phyloP scores from a whole-genome alignment of 2,113 vertebrate genomes.

The Vidua chalybeata region DNA sequence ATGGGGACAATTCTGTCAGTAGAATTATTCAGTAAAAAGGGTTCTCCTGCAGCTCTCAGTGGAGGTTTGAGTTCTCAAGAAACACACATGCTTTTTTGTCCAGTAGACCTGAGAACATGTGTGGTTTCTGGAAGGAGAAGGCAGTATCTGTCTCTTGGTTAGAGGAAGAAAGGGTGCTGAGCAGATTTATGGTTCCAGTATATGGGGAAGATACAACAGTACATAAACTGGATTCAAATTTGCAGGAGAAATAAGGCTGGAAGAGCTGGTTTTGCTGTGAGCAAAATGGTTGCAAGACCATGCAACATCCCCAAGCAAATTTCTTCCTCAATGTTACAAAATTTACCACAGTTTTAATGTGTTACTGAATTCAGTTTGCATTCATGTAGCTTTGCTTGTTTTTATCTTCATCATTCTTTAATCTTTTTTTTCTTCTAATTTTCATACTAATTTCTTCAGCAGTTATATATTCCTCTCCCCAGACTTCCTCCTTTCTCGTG shows the following conservation, averaged over 20 bases:
- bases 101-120: background rate
- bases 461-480: background rate
- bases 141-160: background rate
- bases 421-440: background rate
- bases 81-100: background rate
- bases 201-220: background rate
- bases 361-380: background rate
- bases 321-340: background rate
- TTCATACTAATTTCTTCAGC: background rate
- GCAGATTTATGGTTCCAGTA: background rate
- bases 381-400: background rate
- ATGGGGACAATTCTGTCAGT: background rate
- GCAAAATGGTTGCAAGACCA: background rate
- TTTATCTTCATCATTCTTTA: background rate
- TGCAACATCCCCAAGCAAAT: fast-evolving
- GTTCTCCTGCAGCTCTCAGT: background rate
- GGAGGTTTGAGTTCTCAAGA: background rate
- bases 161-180: background rate
- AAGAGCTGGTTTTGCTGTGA: background rate
- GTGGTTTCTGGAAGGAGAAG: background rate
- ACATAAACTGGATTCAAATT: background rate
- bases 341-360: background rate
- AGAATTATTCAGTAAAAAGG: background rate
- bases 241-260: background rate
- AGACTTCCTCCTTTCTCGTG: background rate